Percentiles rank a stretch among this genome's conserved stretches.
phyloP scores from a whole-genome alignment of 2,888 invertebrate species.

The Meganola albula region DNA sequence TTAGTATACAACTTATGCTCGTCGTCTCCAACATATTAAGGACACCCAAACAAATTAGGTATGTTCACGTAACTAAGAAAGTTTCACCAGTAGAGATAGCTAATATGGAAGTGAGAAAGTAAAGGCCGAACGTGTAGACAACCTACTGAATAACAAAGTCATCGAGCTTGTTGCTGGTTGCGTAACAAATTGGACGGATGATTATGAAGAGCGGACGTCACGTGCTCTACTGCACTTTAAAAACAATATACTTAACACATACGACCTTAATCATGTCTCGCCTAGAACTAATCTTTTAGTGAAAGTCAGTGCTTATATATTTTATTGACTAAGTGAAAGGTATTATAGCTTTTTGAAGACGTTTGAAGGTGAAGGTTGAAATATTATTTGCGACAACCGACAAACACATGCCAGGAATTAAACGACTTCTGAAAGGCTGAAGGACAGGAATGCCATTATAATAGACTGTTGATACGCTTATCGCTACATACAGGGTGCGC shows the following conservation, averaged over 20 bases:
- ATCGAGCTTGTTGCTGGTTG: conserved; percentile 48
- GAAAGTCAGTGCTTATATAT: too few species aligned
- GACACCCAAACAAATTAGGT: conserved; percentile 16
- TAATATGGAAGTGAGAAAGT: conserved; percentile 65
- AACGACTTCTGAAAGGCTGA: conserved; percentile 62
- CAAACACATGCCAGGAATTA: too few species aligned
- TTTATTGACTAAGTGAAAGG: too few species aligned
- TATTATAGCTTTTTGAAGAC: too few species aligned
- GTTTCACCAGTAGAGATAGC: conserved; percentile 47
- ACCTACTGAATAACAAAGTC: conserved; percentile 59
- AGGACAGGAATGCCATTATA: conserved; percentile 61
- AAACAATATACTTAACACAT: conserved; percentile 39
- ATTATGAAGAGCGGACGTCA: conserved; percentile 56
- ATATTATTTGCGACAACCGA: too few species aligned
- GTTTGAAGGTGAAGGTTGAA: too few species aligned
- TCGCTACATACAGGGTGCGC: too few species aligned
- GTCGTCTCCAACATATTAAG: too few species aligned
- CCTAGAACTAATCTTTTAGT: too few species aligned
- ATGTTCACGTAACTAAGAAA: conserved; percentile 30
- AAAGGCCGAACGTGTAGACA: conserved; percentile 48
- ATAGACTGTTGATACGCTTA: conserved; percentile 51
- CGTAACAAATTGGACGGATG: conserved; percentile 55
- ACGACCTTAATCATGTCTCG: too few species aligned
- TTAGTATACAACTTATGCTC: too few species aligned
- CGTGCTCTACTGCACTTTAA: conserved; percentile 44